Conservation (phyloP, 2,888 invertebrate genomes). For the Oscheius onirici region DNA sequence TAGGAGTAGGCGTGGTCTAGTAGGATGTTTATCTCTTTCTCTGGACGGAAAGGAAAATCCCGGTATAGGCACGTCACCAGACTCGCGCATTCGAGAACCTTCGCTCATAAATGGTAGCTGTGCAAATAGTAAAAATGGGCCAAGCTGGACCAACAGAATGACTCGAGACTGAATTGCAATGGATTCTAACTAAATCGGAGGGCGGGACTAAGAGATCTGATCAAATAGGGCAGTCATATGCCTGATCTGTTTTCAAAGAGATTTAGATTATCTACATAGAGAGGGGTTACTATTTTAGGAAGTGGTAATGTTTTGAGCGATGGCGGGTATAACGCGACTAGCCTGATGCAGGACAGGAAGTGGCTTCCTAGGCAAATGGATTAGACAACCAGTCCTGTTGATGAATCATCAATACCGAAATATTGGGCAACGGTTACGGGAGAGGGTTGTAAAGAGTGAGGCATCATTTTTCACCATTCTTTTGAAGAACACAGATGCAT, state of each 20-base stretch:
- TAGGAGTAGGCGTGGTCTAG: constrained; percentile 24
- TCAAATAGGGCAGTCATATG: too few relatives aligned
- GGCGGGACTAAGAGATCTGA: background rate
- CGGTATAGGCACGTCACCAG: background rate
- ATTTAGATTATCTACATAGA: too few relatives aligned
- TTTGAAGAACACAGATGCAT: constrained; percentile 16
- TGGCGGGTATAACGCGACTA: too few relatives aligned
- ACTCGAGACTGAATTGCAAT: too few relatives aligned
- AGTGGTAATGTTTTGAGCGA: too few relatives aligned
- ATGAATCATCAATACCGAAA: constrained; percentile 2
- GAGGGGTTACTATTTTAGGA: too few relatives aligned
- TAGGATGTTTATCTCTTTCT: constrained; percentile 22
- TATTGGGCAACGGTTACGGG: too few relatives aligned
- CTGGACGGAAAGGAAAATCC: constrained; percentile 20
- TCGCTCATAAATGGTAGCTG: constrained; percentile 16
- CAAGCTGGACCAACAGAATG: constrained; percentile 4
- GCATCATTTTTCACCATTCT: background rate
- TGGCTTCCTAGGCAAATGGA: constrained; percentile 5
- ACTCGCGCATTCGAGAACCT: constrained; percentile 24
- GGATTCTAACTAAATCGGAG: too few relatives aligned
- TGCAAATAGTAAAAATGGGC: constrained; percentile 10
- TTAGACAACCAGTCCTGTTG: constrained; percentile 14
- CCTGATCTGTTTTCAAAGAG: too few relatives aligned
- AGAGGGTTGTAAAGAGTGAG: too few relatives aligned
- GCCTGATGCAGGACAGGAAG: background rate